A percentile compares a stretch with the other conserved stretches of the same genome.
These are phyloP conservation scores for Apis florea DNA, from an alignment of 1,140 invertebrate genomes.

Conservation along the genomic window DNA sequence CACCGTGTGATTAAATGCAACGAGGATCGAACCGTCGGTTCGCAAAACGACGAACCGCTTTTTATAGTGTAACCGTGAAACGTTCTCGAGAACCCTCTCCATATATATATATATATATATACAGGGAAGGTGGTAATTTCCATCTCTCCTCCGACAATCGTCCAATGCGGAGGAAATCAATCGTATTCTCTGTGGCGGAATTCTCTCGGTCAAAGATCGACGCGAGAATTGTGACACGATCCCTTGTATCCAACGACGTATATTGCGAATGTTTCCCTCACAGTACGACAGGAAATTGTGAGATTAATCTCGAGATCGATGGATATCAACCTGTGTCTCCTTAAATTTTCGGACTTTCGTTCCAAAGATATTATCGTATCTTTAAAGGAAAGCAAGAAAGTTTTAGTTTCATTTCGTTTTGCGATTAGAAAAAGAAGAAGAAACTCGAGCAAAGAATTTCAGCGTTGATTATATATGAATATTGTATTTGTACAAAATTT, in stretches of 20 bases:
- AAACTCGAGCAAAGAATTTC: too few species aligned
- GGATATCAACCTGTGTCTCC: too few species aligned
- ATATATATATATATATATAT: too few species aligned
- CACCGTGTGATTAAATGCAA: conserved; percentile 53
- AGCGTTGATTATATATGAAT: too few species aligned
- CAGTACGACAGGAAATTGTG: conserved; percentile 15
- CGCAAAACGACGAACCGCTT: conserved; percentile 46
- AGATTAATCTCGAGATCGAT: conserved; percentile 11
- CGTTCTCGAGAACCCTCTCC: conserved; percentile 25
- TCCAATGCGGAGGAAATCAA: conserved; percentile 41
- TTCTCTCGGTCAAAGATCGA: conserved; percentile 36
- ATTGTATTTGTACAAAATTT: too few species aligned
- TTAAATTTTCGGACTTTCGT: too few species aligned
- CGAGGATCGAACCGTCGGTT: conserved; percentile 39
- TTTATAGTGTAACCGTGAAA: conserved; percentile 41
- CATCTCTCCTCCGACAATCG: conserved; percentile 26
- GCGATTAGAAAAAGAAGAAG: too few species aligned
- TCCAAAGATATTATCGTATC: too few species aligned
- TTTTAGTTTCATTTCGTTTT: too few species aligned
- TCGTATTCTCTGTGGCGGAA: background rate
- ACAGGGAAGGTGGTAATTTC: conserved; percentile 54
- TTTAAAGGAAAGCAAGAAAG: too few species aligned
- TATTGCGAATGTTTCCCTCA: background rate
- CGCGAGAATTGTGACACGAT: background rate
- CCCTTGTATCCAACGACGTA: background rate